Conservation (phyloP, 23 tunicate genomes). For the Halocynthia aurantium region DNA sequence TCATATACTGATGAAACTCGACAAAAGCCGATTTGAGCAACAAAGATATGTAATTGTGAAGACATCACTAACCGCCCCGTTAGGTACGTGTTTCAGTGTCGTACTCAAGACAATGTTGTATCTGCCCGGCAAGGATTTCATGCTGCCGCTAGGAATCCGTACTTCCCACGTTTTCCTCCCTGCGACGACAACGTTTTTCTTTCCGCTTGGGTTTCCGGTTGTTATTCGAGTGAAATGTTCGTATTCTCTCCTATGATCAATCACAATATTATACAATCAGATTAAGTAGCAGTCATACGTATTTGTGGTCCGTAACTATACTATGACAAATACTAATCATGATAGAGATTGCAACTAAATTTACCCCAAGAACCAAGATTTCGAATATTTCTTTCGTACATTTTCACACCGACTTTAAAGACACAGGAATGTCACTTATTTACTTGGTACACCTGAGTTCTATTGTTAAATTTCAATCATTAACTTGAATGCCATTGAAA, state of each 20-base stretch:
- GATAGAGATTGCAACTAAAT: too few relatives aligned
- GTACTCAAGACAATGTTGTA: constrained; percentile 5
- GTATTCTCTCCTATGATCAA: constrained; percentile 6
- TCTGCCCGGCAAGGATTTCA: constrained; percentile 1
- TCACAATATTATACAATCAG: too few relatives aligned
- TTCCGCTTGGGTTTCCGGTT: background rate
- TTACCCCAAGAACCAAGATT: too few relatives aligned
- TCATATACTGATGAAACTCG: background rate
- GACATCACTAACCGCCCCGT: constrained; percentile 2
- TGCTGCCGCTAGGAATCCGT: background rate
- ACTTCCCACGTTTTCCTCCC: constrained; percentile 6
- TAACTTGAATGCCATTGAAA: too few relatives aligned
- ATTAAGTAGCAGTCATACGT: too few relatives aligned
- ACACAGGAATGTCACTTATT: too few relatives aligned
- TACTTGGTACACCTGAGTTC: too few relatives aligned
- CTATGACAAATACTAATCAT: too few relatives aligned
- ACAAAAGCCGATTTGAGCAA: background rate
- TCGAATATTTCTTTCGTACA: too few relatives aligned
- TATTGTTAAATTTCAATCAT: too few relatives aligned
- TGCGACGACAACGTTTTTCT: constrained; percentile 5
- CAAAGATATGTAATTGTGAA: background rate
- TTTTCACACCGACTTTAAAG: too few relatives aligned
- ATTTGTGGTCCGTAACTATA: too few relatives aligned
- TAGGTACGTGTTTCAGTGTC: background rate
- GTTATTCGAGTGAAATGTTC: constrained; percentile 4